Conservation (phyloP, 2,797 vertebrate species). For the Gorsachius magnificus region DNA sequence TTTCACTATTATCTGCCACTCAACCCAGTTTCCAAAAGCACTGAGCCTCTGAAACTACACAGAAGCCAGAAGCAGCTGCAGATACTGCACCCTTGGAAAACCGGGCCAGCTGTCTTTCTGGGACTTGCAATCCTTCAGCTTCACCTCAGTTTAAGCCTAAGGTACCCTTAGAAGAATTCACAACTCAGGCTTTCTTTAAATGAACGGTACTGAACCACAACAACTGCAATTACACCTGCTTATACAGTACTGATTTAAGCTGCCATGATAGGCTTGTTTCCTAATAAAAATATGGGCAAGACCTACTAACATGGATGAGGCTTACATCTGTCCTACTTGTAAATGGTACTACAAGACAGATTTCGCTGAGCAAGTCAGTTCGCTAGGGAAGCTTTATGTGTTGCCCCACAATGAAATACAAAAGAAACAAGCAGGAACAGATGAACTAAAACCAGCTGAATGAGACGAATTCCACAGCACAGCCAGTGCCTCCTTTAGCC, state of each 20-base stretch:
- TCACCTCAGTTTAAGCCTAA: background rate
- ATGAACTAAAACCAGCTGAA: background rate
- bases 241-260: background rate
- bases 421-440: background rate
- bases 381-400: background rate
- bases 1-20: conserved; percentile 2
- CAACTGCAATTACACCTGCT: background rate
- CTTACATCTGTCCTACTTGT: background rate
- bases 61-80: background rate
- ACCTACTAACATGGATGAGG: no score
- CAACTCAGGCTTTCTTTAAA: background rate
- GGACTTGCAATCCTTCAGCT: background rate
- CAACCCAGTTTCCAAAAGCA: conserved; percentile 10
- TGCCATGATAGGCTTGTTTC: background rate
- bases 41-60: background rate
- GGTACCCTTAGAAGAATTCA: background rate
- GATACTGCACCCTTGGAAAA: background rate
- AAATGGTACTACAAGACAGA: background rate
- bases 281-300: background rate
- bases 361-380: background rate
- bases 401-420: background rate
- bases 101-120: background rate
- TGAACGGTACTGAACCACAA: background rate
- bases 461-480: background rate
- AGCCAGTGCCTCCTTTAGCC: background rate